A percentile compares a stretch with the other conserved stretches of the same genome.
phyloP scores from a whole-genome alignment of 2,113 vertebrate species.

The Rhynchomys soricoides region DNA sequence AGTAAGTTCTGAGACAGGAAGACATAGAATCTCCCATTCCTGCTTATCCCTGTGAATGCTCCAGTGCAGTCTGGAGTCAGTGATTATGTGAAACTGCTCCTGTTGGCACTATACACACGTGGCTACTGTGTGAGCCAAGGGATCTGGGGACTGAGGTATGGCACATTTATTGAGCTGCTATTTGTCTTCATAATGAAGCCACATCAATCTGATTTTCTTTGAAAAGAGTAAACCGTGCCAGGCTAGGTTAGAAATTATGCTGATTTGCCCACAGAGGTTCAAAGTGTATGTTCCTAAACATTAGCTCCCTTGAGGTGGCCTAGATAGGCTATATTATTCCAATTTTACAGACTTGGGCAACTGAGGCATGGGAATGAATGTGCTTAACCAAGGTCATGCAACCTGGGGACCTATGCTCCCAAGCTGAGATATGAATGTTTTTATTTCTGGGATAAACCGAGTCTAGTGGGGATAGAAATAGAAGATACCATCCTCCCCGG shows the following conservation, averaged over 20 bases:
- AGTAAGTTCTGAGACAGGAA: background rate
- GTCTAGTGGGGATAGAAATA: background rate
- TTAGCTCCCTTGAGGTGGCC: background rate
- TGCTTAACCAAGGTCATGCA: background rate
- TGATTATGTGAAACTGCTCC: background rate
- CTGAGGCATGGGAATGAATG: background rate
- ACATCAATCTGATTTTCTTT: slow-evolving; percentile 38
- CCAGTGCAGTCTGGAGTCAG: background rate
- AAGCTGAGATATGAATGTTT: background rate
- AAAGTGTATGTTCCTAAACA: background rate
- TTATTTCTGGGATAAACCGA: background rate
- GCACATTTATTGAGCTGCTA: slow-evolving; percentile 1
- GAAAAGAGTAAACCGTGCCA: slow-evolving; percentile 25
- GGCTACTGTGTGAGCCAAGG: slow-evolving; percentile 27
- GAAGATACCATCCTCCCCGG: background rate
- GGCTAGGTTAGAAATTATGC: background rate
- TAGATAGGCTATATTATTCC: background rate
- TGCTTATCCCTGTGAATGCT: background rate
- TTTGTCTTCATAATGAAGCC: slow-evolving; percentile 59
- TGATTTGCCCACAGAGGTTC: background rate
- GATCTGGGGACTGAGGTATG: slow-evolving; percentile 21
- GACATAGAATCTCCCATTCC: background rate
- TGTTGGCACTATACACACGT: background rate
- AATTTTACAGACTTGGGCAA: background rate
- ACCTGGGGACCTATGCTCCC: background rate